Conservation (phyloP, 2,113 vertebrate genomes). For the Lagopus leucura region DNA sequence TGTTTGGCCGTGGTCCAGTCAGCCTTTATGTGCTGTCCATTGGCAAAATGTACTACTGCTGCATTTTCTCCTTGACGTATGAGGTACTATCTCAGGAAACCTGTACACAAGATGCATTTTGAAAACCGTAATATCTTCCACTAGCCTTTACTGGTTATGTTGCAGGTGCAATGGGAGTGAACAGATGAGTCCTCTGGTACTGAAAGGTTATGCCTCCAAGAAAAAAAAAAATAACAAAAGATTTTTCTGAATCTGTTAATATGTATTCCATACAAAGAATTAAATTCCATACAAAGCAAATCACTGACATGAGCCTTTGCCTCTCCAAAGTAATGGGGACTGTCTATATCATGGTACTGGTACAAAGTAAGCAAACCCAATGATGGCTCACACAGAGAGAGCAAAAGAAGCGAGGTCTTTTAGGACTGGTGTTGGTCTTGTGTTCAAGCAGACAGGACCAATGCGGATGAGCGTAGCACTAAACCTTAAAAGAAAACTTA, state of each 20-base stretch:
- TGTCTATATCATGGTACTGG: neutral
- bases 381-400: neutral
- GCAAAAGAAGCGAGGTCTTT: neutral
- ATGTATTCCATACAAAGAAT: neutral
- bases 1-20: neutral
- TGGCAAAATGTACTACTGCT: neutral
- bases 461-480: neutral
- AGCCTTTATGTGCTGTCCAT: neutral
- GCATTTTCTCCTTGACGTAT: neutral
- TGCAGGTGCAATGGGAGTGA: neutral
- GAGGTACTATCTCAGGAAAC: constrained; percentile 3
- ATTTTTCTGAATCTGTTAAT: neutral
- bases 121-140: neutral
- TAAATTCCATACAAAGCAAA: neutral
- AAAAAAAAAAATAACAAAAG: neutral
- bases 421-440: neutral
- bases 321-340: neutral
- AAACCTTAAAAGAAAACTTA: neutral
- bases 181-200: neutral
- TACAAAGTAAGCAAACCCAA: neutral
- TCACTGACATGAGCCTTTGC: neutral
- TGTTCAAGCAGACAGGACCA: neutral
- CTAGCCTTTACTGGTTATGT: neutral
- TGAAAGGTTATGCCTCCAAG: neutral
- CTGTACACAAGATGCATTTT: neutral